Evolutionary conservation across 1,140 invertebrate species (phyloP).

Genomic region (Calliphora vicina): DNA sequence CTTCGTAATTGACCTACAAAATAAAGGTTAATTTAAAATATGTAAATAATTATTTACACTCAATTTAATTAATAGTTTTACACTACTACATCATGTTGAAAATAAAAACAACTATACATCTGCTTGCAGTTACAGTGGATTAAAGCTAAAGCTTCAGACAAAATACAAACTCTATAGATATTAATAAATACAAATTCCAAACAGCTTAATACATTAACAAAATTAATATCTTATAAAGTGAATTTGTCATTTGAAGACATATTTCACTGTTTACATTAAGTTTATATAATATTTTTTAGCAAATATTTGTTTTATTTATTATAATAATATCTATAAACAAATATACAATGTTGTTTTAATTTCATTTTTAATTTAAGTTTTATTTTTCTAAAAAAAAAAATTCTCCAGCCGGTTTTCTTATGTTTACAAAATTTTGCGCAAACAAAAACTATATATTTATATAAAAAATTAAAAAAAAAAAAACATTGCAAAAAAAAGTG

Average conservation of each 20-base stretch:
- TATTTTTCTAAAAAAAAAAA: neutral
- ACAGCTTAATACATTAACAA: too few species aligned
- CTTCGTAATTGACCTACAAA: too few species aligned
- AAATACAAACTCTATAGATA: too few species aligned
- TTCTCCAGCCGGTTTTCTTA: neutral
- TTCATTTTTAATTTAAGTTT: neutral
- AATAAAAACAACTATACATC: neutral
- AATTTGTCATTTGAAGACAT: too few species aligned
- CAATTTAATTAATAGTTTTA: neutral
- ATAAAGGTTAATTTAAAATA: neutral
- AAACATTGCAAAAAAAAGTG: neutral
- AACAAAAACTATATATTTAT: too few species aligned
- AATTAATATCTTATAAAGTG: too few species aligned
- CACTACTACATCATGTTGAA: neutral
- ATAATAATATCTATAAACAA: neutral
- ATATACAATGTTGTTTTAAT: neutral
- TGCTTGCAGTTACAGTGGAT: neutral
- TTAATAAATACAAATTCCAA: too few species aligned
- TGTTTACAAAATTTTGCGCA: slow-evolving; percentile 1
- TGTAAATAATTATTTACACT: neutral
- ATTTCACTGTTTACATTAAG: neutral
- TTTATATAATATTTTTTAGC: too few species aligned
- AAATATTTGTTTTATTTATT: neutral
- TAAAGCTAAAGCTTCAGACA: too few species aligned
- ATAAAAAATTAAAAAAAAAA: neutral